Conservation (phyloP, 2,113 vertebrate genomes). For the Parotia lawesii region DNA sequence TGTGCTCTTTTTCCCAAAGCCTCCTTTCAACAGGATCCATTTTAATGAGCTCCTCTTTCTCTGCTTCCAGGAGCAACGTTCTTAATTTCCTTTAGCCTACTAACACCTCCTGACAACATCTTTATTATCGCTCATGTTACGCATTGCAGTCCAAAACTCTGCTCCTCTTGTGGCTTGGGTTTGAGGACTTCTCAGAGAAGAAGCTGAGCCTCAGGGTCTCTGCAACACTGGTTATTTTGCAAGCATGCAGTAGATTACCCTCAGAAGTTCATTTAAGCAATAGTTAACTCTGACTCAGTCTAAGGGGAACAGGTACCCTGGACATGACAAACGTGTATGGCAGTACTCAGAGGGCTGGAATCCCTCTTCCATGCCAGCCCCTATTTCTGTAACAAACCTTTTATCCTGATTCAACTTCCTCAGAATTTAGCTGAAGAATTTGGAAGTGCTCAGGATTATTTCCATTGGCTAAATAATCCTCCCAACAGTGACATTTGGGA, state of each 20-base stretch:
- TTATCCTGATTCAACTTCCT: neutral
- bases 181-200: neutral
- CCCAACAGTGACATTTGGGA: neutral
- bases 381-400: constrained; percentile 23
- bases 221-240: neutral
- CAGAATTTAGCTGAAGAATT: neutral
- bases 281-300: neutral
- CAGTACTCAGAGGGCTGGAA: neutral
- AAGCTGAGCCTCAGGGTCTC: neutral
- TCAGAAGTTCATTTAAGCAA: neutral
- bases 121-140: neutral
- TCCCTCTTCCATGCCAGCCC: neutral
- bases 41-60: neutral
- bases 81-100: neutral
- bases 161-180: neutral
- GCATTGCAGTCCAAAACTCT: neutral
- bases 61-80: neutral
- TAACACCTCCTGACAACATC: neutral
- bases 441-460: neutral
- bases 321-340: neutral
- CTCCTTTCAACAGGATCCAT: neutral
- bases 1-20: neutral
- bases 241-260: neutral
- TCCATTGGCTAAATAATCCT: neutral
- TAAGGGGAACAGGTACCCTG: neutral